These are phyloP conservation scores for Taxidea taxus DNA, from an alignment of 2,113 vertebrate species.

Conservation along the genomic window DNA sequence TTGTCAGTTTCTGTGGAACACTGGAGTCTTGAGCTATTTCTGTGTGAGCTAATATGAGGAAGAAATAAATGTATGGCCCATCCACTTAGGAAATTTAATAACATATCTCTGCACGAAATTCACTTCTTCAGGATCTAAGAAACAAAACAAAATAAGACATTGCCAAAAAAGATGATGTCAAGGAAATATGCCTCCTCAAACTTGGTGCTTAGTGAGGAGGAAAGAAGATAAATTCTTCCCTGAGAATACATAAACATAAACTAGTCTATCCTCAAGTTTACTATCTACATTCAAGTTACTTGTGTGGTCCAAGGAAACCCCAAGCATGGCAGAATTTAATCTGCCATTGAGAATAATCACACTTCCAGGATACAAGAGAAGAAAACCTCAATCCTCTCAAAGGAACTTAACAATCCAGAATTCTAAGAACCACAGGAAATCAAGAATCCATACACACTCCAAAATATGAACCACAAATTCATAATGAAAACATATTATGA, in stretches of 20 bases:
- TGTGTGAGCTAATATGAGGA: neutral
- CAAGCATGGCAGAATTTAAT: slow-evolving; percentile 15
- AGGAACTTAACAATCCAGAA: neutral
- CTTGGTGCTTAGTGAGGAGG: neutral
- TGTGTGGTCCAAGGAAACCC: neutral
- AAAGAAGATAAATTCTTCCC: neutral
- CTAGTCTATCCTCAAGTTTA: neutral
- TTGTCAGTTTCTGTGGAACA: neutral
- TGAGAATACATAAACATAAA: neutral
- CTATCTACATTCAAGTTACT: neutral
- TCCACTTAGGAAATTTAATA: neutral
- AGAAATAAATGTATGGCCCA: neutral
- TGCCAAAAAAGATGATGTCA: neutral
- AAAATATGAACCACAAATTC: slow-evolving; percentile 24
- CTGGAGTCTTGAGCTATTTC: neutral
- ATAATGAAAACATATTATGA: neutral
- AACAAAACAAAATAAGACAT: neutral
- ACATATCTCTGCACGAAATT: neutral
- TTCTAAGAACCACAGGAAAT: neutral
- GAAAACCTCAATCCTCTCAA: neutral
- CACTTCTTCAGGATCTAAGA: neutral
- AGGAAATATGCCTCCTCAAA: slow-evolving; percentile 1
- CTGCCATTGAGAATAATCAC: neutral
- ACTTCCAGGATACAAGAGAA: neutral
- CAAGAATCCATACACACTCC: neutral